Evolutionary conservation across 2,888 invertebrate genomes (phyloP).

Genomic region (Microctonus aethiopoides): DNA sequence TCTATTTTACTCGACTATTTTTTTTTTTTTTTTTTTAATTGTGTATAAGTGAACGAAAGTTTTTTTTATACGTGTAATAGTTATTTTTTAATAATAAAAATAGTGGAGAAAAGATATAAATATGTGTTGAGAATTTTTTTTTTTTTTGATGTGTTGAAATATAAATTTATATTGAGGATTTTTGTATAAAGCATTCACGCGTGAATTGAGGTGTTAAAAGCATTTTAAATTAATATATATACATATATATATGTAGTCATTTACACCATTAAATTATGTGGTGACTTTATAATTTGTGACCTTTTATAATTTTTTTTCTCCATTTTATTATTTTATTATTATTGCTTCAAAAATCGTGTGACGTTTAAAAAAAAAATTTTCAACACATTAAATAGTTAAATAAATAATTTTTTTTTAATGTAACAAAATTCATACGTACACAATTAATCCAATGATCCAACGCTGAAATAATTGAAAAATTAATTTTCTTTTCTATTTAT

Average conservation of each 20-base stretch:
- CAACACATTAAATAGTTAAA: too few relatives aligned
- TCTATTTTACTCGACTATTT: too few relatives aligned
- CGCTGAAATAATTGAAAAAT: too few relatives aligned
- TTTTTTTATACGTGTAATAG: neutral
- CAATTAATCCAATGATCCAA: too few relatives aligned
- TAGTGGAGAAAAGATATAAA: constrained; percentile 12
- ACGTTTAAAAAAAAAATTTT: neutral
- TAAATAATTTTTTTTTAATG: too few relatives aligned
- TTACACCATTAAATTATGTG: constrained; percentile 23
- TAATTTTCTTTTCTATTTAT: constrained; percentile 18
- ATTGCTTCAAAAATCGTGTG: neutral
- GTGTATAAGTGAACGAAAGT: neutral
- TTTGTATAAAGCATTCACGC: constrained; percentile 29
- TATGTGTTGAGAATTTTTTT: neutral
- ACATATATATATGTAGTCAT: constrained; percentile 17
- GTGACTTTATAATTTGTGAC: constrained; percentile 19
- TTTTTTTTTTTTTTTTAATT: neutral
- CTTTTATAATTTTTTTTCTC: constrained; percentile 9
- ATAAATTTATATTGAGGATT: constrained; percentile 11
- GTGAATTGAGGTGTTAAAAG: constrained; percentile 36
- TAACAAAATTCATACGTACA: too few relatives aligned
- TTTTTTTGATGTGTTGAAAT: neutral
- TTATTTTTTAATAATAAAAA: neutral
- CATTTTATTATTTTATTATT: neutral
- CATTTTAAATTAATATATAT: constrained; percentile 27